Base-by-base conservation (phyloP, 2,797 vertebrate species). In the Acanthurus lineatus region DNA sequence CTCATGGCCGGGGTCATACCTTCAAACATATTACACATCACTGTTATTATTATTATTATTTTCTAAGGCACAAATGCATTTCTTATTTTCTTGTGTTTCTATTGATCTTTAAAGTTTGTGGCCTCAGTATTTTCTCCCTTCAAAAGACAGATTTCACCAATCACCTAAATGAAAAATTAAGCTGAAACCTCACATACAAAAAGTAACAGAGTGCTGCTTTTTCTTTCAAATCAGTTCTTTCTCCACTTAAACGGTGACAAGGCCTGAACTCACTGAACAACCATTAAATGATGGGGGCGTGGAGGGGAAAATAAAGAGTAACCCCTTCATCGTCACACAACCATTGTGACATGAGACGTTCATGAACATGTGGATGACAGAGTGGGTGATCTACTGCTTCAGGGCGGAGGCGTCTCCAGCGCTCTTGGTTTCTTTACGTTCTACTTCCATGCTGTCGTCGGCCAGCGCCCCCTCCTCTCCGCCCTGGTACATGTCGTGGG, bases 401-500 rank as follows among this genome's bases (percentile, higher is more conserved):
- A 94, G 62, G 7, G 93, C 53, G 0, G 95, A 74, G 58, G 87
- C 65, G 44, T 91, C 94, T 47, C 94, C 95, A 3, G 78, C 19
- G 7, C 59, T 73, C 62, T 97, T 97, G 0, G 94, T 86, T 70
- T 98, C 98, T 48, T 98, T 94, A 78, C 95, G 96, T 40, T 96
- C 96, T 0, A 95, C 81, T 45, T 98, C 98, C 0, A 91, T 14
- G n/a, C 91, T 92, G 44, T 97, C 97, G 0, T 99, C 98, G 3
- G 94, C 96, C 14, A 98, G 95, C 60, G 92, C 94, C 0, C 91
- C 93, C 70, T 97, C 97, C 63, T 97, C 97, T 12, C 95, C 95
- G 0, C 97, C 97, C 65, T 98, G 97, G 95, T 96, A 99, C 91
- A 97, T 99, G 92, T 96, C 95, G 62, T 96, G 95, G 83, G 94